Evolutionary conservation across 2,113 vertebrate genomes (phyloP).

Genomic region (Nipponia nippon): DNA sequence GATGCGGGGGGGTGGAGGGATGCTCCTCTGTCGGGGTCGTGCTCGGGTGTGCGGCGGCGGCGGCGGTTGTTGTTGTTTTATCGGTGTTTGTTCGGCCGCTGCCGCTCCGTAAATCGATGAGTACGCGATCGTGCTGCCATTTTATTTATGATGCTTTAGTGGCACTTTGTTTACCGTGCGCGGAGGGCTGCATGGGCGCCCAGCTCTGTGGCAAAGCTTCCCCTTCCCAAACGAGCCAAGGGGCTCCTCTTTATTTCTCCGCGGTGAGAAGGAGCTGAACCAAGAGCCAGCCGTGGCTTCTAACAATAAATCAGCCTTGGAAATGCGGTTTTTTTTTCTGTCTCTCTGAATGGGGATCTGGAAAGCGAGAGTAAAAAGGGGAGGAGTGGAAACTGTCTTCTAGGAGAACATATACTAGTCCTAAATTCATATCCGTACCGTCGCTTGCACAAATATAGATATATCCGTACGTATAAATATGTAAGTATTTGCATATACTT

Average conservation of each 20-base stretch:
- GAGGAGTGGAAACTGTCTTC: neutral
- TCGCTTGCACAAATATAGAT: neutral
- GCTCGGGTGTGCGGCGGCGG: neutral
- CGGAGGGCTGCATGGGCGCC: neutral
- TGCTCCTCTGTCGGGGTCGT: neutral
- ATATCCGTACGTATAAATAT: neutral
- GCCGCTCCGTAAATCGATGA: conserved; percentile 64
- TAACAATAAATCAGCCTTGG: neutral
- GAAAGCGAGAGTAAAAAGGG: neutral
- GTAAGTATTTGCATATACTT: neutral
- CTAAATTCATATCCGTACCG: neutral
- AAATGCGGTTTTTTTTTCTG: neutral
- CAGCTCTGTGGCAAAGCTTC: neutral
- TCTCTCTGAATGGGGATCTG: neutral
- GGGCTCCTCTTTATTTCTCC: neutral
- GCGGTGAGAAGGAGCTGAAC: neutral
- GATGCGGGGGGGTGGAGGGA: neutral
- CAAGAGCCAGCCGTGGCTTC: neutral
- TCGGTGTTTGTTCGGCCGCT: conserved; percentile 43
- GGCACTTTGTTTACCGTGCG: conserved; percentile 62
- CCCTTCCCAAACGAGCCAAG: neutral
- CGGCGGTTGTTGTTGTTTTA: neutral
- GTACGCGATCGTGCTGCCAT: conserved; percentile 63
- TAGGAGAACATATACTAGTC: neutral
- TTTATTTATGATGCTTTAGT: conserved; percentile 73